Evolutionary conservation across 2,888 invertebrate species (phyloP).

Genomic region (Oscheius sp.): DNA sequence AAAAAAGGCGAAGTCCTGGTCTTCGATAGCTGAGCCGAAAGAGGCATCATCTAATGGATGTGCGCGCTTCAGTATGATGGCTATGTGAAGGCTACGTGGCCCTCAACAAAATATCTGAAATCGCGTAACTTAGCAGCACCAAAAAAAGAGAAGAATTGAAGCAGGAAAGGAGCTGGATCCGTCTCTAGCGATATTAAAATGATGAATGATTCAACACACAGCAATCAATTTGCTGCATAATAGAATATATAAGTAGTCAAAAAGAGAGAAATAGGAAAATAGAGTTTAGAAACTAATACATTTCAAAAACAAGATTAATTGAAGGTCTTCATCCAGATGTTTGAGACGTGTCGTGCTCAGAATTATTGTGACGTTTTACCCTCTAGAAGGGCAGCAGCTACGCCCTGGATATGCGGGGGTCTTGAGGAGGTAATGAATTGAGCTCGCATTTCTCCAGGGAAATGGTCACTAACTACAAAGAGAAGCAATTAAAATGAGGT

Average conservation of each 20-base stretch:
- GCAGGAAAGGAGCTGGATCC: background rate
- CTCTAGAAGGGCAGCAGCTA: no score
- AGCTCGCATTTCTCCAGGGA: slow-evolving; percentile 29
- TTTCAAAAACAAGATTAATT: background rate
- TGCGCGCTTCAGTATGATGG: slow-evolving; percentile 38
- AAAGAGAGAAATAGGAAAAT: background rate
- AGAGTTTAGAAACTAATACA: background rate
- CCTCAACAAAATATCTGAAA: background rate
- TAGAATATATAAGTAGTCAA: background rate
- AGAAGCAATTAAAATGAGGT: slow-evolving; percentile 24
- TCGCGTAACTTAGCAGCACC: slow-evolving; percentile 9
- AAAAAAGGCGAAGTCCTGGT: slow-evolving; percentile 31
- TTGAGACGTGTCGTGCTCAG: background rate
- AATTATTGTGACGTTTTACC: background rate
- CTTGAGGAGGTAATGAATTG: slow-evolving; percentile 33
- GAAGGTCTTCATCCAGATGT: slow-evolving; percentile 4
- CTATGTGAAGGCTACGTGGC: slow-evolving; percentile 13
- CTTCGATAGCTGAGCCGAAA: slow-evolving; percentile 31
- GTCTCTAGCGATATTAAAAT: background rate
- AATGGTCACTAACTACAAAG: slow-evolving; percentile 18
- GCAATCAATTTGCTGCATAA: no score
- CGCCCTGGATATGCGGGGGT: no score
- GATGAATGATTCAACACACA: background rate
- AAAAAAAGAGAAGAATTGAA: background rate
- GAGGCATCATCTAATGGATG: slow-evolving; percentile 29